Evolutionary conservation across 2,797 vertebrate species (phyloP), one percentile per base, ranked within the genome.

Genomic region (Hipposideros larvatus): DNA sequence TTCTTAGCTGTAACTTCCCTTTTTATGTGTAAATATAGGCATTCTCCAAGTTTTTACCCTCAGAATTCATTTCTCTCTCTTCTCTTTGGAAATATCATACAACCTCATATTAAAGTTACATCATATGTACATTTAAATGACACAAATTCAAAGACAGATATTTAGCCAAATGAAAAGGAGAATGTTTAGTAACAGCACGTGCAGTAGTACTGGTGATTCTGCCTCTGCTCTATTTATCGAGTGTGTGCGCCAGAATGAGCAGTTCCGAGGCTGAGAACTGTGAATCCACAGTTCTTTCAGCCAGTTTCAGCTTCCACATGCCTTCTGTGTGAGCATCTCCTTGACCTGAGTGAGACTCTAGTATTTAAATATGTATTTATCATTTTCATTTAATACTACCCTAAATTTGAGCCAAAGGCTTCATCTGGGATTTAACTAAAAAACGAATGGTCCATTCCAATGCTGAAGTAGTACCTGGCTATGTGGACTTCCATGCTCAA

Each of bases 71-170:
- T 83, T 92, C 37, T 86, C 24, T 70, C n/a, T 66, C 24, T 61
- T 65, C 63, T 91, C n/a, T 80, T 93, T 87, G 24, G n/a, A 75
- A 63, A 88, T 77, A 59, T 11, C 43, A 22, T 73, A 61, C 8
- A 55, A 2, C 55, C 79, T 77, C 46, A 85, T 82, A 21, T 37
- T 80, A 65, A 51, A 83, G 34, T 63, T 74, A 22, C 57, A 74
- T 92, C 78, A 70, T 43, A 57, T 78, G 37, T 93, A 78, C 71
- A 18, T 92, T 75, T 91, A 85, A 88, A 71, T 87, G 43, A 55
- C 53, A 65, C 84, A 86, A 31, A 93, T 84, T 34, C 37, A 95
- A 48, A 63, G 63, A 53, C 53, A 24, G 63, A 53, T 61, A 31
- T 74, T 87, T 46, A 78, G 51, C 16, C 15, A 93, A 59, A 71